Base-by-base conservation (phyloP, 2,797 vertebrate species). In the Schizopygopsis malacanthus region DNA sequence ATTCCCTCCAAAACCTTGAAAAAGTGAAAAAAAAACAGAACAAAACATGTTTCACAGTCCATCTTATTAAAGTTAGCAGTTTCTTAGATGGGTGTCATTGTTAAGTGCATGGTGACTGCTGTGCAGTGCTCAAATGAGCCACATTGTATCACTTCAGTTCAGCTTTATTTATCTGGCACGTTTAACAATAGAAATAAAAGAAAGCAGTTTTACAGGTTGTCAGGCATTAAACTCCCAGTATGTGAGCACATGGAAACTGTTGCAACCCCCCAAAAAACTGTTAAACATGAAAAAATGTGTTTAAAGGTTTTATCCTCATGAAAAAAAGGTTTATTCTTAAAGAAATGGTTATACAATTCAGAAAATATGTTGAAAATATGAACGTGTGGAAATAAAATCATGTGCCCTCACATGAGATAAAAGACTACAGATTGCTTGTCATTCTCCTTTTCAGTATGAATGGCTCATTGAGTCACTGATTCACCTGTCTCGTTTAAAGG, bases 151-250 rank as follows among this genome's bases (percentile, higher is more conserved):
- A 61, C 25, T 28, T 28, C 22, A 63, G n/a, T 79, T 63, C 15
- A 63, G 8, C 22, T 45, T 45, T 20, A 78, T 39, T 78, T 56
- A 39, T 39, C 33, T 39, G 52, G 75, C 7, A 12, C 18, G 6
- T 18, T 79, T 18, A 25, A 63, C 39, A 63, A 79, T 45, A 45
- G 13, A 63, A 61, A 43, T 28, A 56, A n/a, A n/a, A 61, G 37
- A 41, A 61, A 78, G 76, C 41, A 45, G 41, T 63, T 63, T 63
- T 79, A 79, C 39, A 28, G 77, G 11, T 37, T 59, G 52, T 78
- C 75, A 78, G 12, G 52, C 75, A 15, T 56, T 77, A 77, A 41
- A 43, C 56, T 59, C 56, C 3, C 12, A 15, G 33, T n/a, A 20
- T 79, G 54, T 41, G 25, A 61, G 39, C 54, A 78, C 54, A 78